Evolutionary conservation across 2,797 vertebrate genomes (phyloP), one percentile per base, ranked within the genome.

Genomic region (Benthosema pterotum): DNA sequence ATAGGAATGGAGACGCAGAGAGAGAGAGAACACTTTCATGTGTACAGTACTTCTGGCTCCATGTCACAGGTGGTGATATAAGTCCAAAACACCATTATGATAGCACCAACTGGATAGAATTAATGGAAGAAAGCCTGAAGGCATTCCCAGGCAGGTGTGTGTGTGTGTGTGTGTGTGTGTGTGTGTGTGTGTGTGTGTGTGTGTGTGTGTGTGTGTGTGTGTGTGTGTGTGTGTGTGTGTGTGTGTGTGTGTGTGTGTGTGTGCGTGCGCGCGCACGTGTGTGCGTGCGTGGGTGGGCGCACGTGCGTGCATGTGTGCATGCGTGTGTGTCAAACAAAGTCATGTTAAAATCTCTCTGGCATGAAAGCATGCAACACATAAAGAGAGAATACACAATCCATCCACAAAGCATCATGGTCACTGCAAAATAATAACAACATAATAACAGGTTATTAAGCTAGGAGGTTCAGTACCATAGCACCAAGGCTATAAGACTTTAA

Each of bases 401-500:
- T n/a, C 12, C 12, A 42, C 50, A 80, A 69, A 9, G 55, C 32
- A 56, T 22, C 4, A 48, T 17, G 53, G 11, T 42, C 46, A 56
- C 14, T 19, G 61, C 54, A 63, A 73, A 55, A 74, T 1, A 49
- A 8, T n/a, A 11, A 49, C 15, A 49, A 54, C n/a, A 25, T 25
- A 60, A 47, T n/a, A n/a, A n/a, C n/a, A 22, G 43, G 52, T 47
- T 13, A 52, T 46, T 63, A 42, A 59, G 60, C 50, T 55, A 49
- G 46, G 62, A 5, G 59, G 16, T 70, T 74, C 55, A 71, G 51
- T n/a, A 58, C 12, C 18, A 16, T 71, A 77, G 72, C 74, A 83
- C 83, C 83, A 83, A 82, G 72, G 49, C 58, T 25, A n/a, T 58
- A 3, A 5, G 64, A 61, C 68, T 67, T 71, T 72, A 83, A 84